Evolutionary conservation across 1,140 invertebrate species (phyloP), one percentile per base, ranked within the genome.

Genomic region (Anastrepha ludens): DNA sequence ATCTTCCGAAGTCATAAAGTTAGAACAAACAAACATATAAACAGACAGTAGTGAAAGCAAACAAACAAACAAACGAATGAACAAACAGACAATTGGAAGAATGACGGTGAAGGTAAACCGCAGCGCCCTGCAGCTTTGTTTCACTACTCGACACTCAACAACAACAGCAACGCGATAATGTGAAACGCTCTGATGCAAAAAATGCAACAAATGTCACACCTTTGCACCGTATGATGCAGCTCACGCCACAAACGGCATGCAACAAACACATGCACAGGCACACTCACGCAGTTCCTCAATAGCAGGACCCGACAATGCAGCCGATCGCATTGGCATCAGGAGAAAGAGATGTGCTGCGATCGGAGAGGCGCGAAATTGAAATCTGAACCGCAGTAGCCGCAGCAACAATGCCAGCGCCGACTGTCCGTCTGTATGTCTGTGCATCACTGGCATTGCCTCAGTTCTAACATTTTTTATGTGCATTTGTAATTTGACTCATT

Each of bases 401-500:
- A 20, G 13, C 41, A 67, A 67, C 64, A 67, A 39, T 7, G 29
- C 3, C 50, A 55, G 64, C 64, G 29, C 60, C 11, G 8, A 17
- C 60, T 62, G 60, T 62, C 13, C 7, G 9, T 47, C 13, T 47
- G 39, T 47, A 44, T 9, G 15, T 74, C 47, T 50, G 44, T 47
- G 13, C n/a, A n/a, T 47, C 5, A 13, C 44, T 17, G 41, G 47
- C 15, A 74, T 81, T 81, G 44, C 13, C 17, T 47, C 44, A 2
- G 44, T 74, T 44, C 41, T 29, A n/a, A 6, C 17, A 55, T n/a
- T 55, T 81, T 81, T 70, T 70, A 29, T 29, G 44, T n/a, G 41
- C 74, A 81, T 64, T 62, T 70, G 86, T 78, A 87, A 87, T 87
- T 87, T 64, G 87, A 87, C 87, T 81, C 87, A 87, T 87, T 78